These are phyloP conservation scores for Prionchulus punctatus DNA, from an alignment of 2,888 invertebrate species.

Conservation along the genomic window DNA sequence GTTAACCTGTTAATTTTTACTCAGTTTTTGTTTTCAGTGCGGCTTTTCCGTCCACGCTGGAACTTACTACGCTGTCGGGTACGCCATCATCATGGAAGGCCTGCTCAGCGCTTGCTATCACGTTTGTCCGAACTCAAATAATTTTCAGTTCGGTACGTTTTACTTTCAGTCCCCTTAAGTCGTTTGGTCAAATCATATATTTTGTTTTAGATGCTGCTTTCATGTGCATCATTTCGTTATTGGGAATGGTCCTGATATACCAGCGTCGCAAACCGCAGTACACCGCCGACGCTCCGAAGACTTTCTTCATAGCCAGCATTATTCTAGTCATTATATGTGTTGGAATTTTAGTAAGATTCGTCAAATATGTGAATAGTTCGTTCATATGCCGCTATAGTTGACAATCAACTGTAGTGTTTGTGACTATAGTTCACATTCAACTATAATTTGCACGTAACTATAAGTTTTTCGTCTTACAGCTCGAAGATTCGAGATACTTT, in stretches of 20 bases:
- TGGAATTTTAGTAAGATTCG: no score
- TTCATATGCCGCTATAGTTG: no score
- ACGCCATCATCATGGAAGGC: conserved; percentile 69
- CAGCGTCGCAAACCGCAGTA: conserved; percentile 73
- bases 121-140: conserved; percentile 68
- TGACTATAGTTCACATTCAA: no score
- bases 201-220: conserved; percentile 60
- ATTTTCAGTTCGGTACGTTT: conserved; percentile 72
- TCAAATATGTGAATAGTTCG: no score
- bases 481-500: no score
- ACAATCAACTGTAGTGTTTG: no score
- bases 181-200: no score
- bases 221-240: conserved; percentile 74
- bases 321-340: conserved; percentile 54
- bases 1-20: no score
- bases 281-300: conserved; percentile 48
- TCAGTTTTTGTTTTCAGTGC: no score
- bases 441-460: no score
- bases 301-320: conserved; percentile 50
- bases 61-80: conserved; percentile 67
- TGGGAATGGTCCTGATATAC: conserved; percentile 70
- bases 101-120: conserved; percentile 70
- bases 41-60: conserved; percentile 66
- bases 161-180: no score
- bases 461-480: not conserved